Base-by-base conservation (phyloP, 2,113 vertebrate genomes). In the Odobenus rosmarus region DNA sequence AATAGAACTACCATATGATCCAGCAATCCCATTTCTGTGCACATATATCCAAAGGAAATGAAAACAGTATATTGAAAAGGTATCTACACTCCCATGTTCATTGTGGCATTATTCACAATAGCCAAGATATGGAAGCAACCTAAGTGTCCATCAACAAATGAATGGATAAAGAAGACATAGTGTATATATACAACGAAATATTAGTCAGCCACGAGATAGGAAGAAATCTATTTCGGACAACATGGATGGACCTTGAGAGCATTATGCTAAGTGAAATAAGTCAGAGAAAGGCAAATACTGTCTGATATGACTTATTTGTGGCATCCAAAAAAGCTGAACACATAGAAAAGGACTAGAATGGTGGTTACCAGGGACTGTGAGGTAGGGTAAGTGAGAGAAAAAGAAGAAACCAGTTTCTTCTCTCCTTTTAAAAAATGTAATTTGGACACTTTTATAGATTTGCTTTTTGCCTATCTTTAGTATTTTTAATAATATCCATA, bases 401-500 rank as follows among this genome's bases (percentile, higher is more conserved):
- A 31, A 18, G 26, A 88, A 72, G 53, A 96, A 81, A 51, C 5
- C 13, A 12, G 6, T 71, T 81, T 88, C n/a, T 46, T 80, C 23
- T 79, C 8, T 53, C 33, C 14, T 93, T 90, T 83, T 81, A 9
- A 87, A 86, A 87, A 67, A 49, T 71, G 53, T 93, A 84, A 76
- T 64, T 74, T 88, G 69, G 76, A 61, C 33, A 61, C 0, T 59
- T 90, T n/a, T 31, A 74, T 33, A 82, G 42, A 83, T 18, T 67
- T 55, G 26, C 16, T 71, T 83, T 24, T 90, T 71, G 19, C 51
- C 74, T 89, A 71, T 18, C 39, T n/a, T 82, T 39, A 23, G 16
- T 71, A 51, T 95, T 90, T 92, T 81, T 90, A 61, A 26, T 61
- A 86, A 74, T 82, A 57, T 42, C 49, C 83, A 36, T 59, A 90